Conservation (phyloP, 2,888 invertebrate species). For the Melanargia galathea region DNA sequence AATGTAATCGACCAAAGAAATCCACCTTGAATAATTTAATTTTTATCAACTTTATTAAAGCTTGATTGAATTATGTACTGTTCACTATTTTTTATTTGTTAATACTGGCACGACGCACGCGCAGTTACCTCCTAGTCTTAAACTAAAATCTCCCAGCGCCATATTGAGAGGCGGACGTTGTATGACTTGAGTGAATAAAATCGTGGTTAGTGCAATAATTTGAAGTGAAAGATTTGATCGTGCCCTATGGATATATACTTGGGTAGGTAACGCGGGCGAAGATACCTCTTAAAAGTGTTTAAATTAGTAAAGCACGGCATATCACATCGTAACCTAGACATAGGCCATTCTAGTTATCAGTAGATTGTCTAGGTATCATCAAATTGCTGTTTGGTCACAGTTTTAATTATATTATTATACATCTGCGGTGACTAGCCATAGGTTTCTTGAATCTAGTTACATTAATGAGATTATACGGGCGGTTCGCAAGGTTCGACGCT, state of each 20-base stretch:
- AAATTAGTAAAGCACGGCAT: conserved; percentile 59
- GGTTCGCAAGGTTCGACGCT: conserved; percentile 81
- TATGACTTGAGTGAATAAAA: conserved; percentile 82
- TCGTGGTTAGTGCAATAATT: conserved; percentile 81
- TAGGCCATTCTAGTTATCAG: conserved; percentile 84
- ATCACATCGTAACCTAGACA: conserved; percentile 83
- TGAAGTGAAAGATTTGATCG: conserved; percentile 80
- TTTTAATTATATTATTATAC: conserved; percentile 87
- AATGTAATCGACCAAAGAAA: conserved; percentile 41
- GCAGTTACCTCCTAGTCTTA: conserved; percentile 68
- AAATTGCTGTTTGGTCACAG: conserved; percentile 83
- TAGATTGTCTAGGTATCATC: conserved; percentile 82
- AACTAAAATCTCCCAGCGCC: conserved; percentile 85
- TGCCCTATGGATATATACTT: conserved; percentile 83
- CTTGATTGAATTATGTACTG: conserved; percentile 54
- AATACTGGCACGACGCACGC: conserved; percentile 79
- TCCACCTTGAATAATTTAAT: conserved; percentile 44
- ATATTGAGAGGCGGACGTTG: conserved; percentile 89
- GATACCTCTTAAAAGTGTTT: conserved; percentile 58
- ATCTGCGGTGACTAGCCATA: conserved; percentile 84
- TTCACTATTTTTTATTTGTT: conserved; percentile 67
- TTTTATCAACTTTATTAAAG: conserved; percentile 49
- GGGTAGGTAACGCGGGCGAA: conserved; percentile 78
- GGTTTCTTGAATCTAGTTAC: conserved; percentile 91
- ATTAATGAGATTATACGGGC: conserved; percentile 88